Evolutionary conservation across 2,797 vertebrate species (phyloP).

Genomic region (Erethizon dorsatum): DNA sequence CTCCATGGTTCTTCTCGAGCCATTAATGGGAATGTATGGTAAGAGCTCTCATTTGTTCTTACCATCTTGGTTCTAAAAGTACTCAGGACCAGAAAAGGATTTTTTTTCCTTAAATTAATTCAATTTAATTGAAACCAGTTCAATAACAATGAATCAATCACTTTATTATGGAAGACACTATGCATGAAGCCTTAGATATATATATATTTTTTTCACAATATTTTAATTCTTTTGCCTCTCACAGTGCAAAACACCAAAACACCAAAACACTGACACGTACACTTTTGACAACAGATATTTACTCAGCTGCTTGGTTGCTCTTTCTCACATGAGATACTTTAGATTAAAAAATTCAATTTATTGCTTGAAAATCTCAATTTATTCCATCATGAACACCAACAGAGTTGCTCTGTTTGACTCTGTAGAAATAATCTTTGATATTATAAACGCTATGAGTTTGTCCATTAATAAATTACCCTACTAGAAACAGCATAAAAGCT

Average conservation of each 20-base stretch:
- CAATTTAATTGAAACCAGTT: conserved; percentile 38
- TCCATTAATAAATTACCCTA: conserved; percentile 85
- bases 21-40: neutral
- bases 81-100: conserved; percentile 28
- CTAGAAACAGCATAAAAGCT: conserved; percentile 77
- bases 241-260: conserved; percentile 4
- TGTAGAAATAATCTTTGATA: conserved; percentile 81
- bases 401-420: conserved; percentile 73
- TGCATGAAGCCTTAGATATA: conserved; percentile 29
- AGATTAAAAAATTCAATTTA: conserved; percentile 85
- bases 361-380: conserved; percentile 78
- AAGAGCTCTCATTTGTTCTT: neutral
- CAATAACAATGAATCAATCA: neutral
- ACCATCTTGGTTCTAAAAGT: conserved; percentile 35
- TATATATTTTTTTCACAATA: neutral
- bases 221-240: conserved; percentile 70
- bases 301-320: conserved; percentile 67
- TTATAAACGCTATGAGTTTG: conserved; percentile 80
- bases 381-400: conserved; percentile 66
- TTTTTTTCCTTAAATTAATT: conserved; percentile 40
- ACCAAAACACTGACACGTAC: conserved; percentile 32
- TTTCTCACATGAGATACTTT: conserved; percentile 73
- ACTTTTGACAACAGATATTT: conserved; percentile 7
- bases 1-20: conserved; percentile 52
- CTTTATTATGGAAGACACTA: neutral